Evolutionary conservation across 2,888 invertebrate species (phyloP).

Genomic region (Candidula unifasciata): DNA sequence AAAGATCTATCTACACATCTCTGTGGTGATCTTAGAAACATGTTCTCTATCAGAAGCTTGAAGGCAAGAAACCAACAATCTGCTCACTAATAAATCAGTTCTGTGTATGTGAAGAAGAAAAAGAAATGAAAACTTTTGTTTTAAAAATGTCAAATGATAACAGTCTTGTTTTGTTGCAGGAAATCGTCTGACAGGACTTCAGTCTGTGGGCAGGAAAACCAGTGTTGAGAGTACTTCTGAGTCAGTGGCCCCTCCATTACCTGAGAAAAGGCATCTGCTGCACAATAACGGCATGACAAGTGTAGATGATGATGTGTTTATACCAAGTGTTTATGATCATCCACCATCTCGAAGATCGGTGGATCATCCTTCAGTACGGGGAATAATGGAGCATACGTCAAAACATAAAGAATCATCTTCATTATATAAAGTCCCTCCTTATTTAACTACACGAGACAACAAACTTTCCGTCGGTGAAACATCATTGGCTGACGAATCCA

Average conservation of each 20-base stretch:
- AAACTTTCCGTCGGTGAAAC: slow-evolving; percentile 12
- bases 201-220: slow-evolving; percentile 55
- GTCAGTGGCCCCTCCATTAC: slow-evolving; percentile 70
- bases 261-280: slow-evolving; percentile 52
- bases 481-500: slow-evolving; percentile 35
- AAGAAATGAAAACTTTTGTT: too few species aligned
- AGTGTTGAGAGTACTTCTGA: slow-evolving; percentile 74
- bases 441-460: slow-evolving; percentile 41
- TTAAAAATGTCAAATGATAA: too few species aligned
- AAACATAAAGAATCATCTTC: slow-evolving; percentile 18
- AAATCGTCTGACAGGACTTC: slow-evolving; percentile 61
- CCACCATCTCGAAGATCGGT: slow-evolving; percentile 53
- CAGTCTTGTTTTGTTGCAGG: slow-evolving; percentile 3
- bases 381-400: neutral
- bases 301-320: slow-evolving; percentile 48
- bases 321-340: slow-evolving; percentile 57
- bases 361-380: neutral
- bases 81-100: too few species aligned
- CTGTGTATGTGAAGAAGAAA: too few species aligned
- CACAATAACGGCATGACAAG: neutral
- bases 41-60: too few species aligned
- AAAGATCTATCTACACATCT: too few species aligned
- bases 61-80: too few species aligned
- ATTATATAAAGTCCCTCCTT: slow-evolving; percentile 56
- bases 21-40: too few species aligned